A percentile compares a stretch with the other conserved stretches of the same genome.
Conservation (phyloP, 1,140 invertebrate species). For the Scylla paramamosain region DNA sequence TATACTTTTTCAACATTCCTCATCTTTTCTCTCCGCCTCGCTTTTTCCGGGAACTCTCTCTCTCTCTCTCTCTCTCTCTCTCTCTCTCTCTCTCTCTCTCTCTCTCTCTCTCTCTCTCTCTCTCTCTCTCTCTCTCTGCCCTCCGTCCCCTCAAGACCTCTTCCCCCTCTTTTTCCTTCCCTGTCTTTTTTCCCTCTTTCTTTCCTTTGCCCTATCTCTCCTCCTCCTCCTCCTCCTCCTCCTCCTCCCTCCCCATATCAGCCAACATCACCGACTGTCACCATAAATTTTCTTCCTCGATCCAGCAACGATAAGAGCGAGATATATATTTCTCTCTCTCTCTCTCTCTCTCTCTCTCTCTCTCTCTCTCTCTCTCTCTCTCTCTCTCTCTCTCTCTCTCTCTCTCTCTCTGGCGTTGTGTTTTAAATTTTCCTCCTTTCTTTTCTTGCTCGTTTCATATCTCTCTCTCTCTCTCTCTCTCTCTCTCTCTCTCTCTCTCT, state of each 20-base stretch:
- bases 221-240: neutral
- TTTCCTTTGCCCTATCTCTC: neutral
- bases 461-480: conserved; percentile 16
- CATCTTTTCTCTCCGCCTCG: neutral
- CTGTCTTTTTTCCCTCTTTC: neutral
- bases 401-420: conserved; percentile 22
- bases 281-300: neutral
- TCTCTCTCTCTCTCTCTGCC: neutral
- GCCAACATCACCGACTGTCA: neutral
- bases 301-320: neutral
- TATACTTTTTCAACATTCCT: no score
- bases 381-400: conserved; percentile 36
- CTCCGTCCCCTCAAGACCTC: neutral
- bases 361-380: conserved; percentile 41
- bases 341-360: conserved; percentile 46
- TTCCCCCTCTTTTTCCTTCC: neutral
- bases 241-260: neutral
- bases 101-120: conserved; percentile 35
- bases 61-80: conserved; percentile 50
- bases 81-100: conserved; percentile 47
- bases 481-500: conserved; percentile 45
- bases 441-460: neutral
- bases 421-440: neutral
- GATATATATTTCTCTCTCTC: neutral
- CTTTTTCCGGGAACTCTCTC: neutral